Conservation (phyloP, 1,140 invertebrate genomes). For the Drosophila cardini region DNA sequence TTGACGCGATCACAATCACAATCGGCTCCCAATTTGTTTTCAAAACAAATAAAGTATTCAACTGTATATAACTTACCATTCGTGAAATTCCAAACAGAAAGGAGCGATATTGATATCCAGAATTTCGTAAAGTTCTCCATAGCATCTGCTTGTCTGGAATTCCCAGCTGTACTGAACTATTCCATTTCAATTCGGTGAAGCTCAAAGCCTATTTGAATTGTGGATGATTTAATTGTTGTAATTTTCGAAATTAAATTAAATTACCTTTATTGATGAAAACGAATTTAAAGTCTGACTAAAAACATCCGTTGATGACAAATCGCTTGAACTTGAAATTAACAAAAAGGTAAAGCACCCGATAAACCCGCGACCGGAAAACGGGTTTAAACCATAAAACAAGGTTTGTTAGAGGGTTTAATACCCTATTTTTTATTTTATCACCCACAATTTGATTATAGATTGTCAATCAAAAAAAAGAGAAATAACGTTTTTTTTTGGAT, state of each 20-base stretch:
- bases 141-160: neutral
- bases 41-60: neutral
- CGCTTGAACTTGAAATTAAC: slow-evolving; percentile 61
- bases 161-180: slow-evolving; percentile 24
- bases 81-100: neutral
- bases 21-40: slow-evolving; percentile 4
- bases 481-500: slow-evolving; percentile 47
- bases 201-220: slow-evolving; percentile 7
- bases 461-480: neutral
- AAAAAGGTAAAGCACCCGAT: slow-evolving; percentile 55
- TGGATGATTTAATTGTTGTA: slow-evolving; percentile 64
- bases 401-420: slow-evolving; percentile 1
- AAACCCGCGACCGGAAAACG: slow-evolving; percentile 24
- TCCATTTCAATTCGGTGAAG: neutral
- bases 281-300: slow-evolving; percentile 16
- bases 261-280: slow-evolving; percentile 38
- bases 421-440: too few species aligned
- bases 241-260: slow-evolving; percentile 68
- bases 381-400: slow-evolving; percentile 13
- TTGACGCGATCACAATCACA: slow-evolving; percentile 29
- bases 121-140: slow-evolving; percentile 4
- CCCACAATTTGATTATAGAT: neutral
- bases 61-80: slow-evolving; percentile 29
- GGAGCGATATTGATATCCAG: slow-evolving; percentile 3
- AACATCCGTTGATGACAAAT: slow-evolving; percentile 21